A percentile compares a stretch with the other conserved stretches of the same genome.
Evolutionary conservation across 2,888 invertebrate species (phyloP).

Genomic region (Platycnemis pennipes): DNA sequence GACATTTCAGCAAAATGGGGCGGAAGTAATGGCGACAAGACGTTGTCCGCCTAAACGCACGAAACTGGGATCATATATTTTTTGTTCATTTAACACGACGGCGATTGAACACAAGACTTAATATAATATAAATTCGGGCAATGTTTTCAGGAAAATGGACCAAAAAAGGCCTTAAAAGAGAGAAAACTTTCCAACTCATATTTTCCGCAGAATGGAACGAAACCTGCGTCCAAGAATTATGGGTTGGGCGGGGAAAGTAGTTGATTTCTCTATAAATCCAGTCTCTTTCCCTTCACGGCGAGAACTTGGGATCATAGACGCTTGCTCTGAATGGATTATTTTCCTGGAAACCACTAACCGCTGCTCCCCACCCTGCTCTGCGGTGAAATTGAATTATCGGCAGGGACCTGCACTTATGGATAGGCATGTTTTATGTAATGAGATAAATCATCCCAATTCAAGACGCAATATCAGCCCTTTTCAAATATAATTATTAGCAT

Average conservation of each 20-base stretch:
- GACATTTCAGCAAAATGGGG: conserved; percentile 55
- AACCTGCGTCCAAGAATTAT: background rate
- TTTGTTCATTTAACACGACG: background rate
- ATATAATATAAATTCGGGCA: background rate
- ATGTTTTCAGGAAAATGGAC: background rate
- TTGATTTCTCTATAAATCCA: background rate
- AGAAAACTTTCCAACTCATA: background rate
- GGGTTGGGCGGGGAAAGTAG: background rate
- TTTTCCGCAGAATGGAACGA: background rate
- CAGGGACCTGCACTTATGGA: background rate
- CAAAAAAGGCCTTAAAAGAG: background rate
- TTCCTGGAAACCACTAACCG: background rate
- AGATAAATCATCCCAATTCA: background rate
- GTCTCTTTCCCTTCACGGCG: background rate
- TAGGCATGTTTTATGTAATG: background rate
- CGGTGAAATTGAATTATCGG: background rate
- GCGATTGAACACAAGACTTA: background rate
- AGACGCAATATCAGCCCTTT: background rate
- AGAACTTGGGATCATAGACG: background rate
- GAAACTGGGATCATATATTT: background rate
- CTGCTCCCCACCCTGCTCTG: background rate
- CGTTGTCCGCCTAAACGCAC: background rate
- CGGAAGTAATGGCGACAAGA: background rate
- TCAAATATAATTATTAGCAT: background rate
- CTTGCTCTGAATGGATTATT: conserved; percentile 8